A percentile compares a stretch with the other conserved stretches of the same genome.
Evolutionary conservation across 2,888 invertebrate species (phyloP).

Genomic region (Nomada goodeniana): DNA sequence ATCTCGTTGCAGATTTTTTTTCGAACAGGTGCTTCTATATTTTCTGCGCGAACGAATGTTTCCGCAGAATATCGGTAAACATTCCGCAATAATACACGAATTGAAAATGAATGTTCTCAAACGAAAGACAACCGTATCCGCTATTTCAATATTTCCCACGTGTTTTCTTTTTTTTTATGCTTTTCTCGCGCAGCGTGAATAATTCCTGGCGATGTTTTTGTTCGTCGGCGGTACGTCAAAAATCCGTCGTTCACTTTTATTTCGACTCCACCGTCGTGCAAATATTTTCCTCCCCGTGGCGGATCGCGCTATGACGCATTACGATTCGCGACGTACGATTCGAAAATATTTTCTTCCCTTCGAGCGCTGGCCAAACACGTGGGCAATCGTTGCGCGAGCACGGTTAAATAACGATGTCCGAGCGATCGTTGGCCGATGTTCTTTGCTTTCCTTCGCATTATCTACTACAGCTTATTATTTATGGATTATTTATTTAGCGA

Average conservation of each 20-base stretch:
- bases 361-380: neutral
- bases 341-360: slow-evolving; percentile 8
- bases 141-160: neutral
- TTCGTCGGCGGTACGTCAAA: neutral
- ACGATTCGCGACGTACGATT: neutral
- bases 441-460: neutral
- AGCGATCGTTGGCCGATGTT: slow-evolving; percentile 1
- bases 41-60: too few relatives aligned
- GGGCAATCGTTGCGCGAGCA: neutral
- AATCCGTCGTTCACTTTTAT: slow-evolving; percentile 11
- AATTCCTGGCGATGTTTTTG: neutral
- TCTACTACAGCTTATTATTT: too few relatives aligned
- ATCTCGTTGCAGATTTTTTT: too few relatives aligned
- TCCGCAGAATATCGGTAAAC: too few relatives aligned
- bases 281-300: slow-evolving; percentile 15
- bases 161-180: too few relatives aligned
- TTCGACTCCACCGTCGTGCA: neutral
- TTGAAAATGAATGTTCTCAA: too few relatives aligned
- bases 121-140: too few relatives aligned
- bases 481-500: too few relatives aligned
- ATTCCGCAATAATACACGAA: too few relatives aligned
- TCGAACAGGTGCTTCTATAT: too few relatives aligned
- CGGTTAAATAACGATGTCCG: slow-evolving; percentile 22
- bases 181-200: too few relatives aligned
- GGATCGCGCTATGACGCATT: slow-evolving; percentile 4